phyloP scores from a whole-genome alignment of 2,113 vertebrate species.

The Austrofundulus limnaeus region DNA sequence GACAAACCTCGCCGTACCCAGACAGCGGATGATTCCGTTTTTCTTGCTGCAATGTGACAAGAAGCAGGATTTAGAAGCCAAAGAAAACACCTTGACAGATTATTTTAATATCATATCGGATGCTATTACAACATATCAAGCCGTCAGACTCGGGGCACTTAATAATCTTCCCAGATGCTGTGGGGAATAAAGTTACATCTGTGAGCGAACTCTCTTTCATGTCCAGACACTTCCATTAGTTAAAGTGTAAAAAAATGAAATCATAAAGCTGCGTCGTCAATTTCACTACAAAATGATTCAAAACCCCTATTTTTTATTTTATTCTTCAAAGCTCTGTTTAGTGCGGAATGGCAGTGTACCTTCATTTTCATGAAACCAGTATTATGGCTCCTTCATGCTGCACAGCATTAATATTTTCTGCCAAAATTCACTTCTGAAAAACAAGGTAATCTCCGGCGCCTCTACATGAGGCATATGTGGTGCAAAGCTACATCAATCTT shows the following conservation, averaged over 20 bases:
- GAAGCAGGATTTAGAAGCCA: slow-evolving; percentile 39
- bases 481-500: slow-evolving; percentile 72
- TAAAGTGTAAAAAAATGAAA: slow-evolving; percentile 42
- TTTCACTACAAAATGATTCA: slow-evolving; percentile 27
- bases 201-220: slow-evolving; percentile 33
- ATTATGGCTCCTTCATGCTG: slow-evolving; percentile 32
- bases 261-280: slow-evolving; percentile 30
- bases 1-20: slow-evolving; percentile 27
- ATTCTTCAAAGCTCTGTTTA: neutral
- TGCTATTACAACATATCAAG: slow-evolving; percentile 44
- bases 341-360: neutral
- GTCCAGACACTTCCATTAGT: slow-evolving; percentile 45
- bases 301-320: slow-evolving; percentile 2
- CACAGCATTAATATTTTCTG: slow-evolving; percentile 59
- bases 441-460: slow-evolving; percentile 63
- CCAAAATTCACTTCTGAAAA: slow-evolving; percentile 57
- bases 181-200: slow-evolving; percentile 44
- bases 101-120: slow-evolving; percentile 56
- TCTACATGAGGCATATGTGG: slow-evolving; percentile 70
- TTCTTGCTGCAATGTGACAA: slow-evolving; percentile 42
- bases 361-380: slow-evolving; percentile 40
- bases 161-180: slow-evolving; percentile 43
- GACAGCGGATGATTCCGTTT: slow-evolving; percentile 32
- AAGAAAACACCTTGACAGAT: slow-evolving; percentile 52
- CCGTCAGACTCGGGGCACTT: slow-evolving; percentile 36